Evolutionary conservation across 2,888 invertebrate species (phyloP), one percentile per base, ranked within the genome.

Genomic region (Tupiocoris notatus): DNA sequence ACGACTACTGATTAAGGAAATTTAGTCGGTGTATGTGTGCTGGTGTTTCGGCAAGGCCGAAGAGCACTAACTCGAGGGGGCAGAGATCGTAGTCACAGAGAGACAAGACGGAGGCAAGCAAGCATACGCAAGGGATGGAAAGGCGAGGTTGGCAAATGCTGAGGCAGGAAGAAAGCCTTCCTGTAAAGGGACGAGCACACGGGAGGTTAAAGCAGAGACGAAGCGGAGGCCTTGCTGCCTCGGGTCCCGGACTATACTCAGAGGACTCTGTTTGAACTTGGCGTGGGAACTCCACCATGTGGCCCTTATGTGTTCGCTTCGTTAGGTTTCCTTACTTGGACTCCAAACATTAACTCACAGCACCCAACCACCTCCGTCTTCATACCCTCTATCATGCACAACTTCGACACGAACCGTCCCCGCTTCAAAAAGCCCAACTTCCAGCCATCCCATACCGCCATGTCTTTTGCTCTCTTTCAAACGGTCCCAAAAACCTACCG

Each of bases 231-330:
- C 39, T 7, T 39, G 39, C 39, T n/a, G n/a, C n/a, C n/a, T n/a
- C n/a, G n/a, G n/a, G n/a, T n/a, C 39, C 12, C 6, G 39, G 39
- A 39, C 39, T 39, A 39, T 7, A 39, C 6, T n/a, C 18, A 56
- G 67, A 22, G 59, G 73, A 62, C 73, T 73, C 73, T 63, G 61
- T 73, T 73, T 73, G 73, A 73, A 73, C 61, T 73, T 73, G 25
- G 73, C 57, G 73, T 73, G 73, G 73, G 73, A 73, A 63, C 25
- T 54, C 63, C 61, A 54, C 61, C 73, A 73, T 73, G 73, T 73
- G 73, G 73, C 73, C 63, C 63, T 73, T 73, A 73, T 73, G 73
- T 73, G 73, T 73, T 63, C 73, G 63, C 73, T 63, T 73, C 73
- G 73, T 73, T 73, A 73, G 73, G 63, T 73, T 73, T 70, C 70